These are phyloP conservation scores for Pemphredon lugubris DNA, from an alignment of 2,888 invertebrate species.

Conservation along the genomic window DNA sequence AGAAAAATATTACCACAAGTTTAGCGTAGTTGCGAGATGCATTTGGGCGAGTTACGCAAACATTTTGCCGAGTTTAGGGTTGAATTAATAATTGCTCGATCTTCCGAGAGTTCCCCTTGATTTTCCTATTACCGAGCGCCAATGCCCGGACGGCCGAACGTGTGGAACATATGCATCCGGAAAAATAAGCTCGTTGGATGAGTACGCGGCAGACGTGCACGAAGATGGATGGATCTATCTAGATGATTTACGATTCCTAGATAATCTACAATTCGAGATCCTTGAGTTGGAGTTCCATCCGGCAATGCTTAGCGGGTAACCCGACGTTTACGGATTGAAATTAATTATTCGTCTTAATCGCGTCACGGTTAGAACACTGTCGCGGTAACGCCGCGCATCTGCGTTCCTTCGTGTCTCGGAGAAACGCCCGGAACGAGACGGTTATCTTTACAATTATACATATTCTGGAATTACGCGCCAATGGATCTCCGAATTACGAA, in stretches of 20 bases:
- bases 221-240: constrained; percentile 43
- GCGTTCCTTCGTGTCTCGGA: background rate
- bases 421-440: constrained; percentile 4
- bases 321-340: constrained; percentile 32
- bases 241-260: constrained; percentile 51
- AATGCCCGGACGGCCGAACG: too few species aligned
- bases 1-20: too few species aligned
- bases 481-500: constrained; percentile 6
- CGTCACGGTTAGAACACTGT: constrained; percentile 18
- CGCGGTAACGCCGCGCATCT: constrained; percentile 2
- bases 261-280: constrained; percentile 41
- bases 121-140: too few species aligned
- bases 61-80: too few species aligned
- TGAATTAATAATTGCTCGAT: too few species aligned
- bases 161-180: constrained; percentile 26
- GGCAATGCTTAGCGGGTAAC: constrained; percentile 20
- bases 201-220: constrained; percentile 25
- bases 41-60: too few species aligned
- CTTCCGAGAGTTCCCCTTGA: too few species aligned
- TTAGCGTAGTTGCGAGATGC: too few species aligned
- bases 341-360: constrained; percentile 43
- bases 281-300: constrained; percentile 30
- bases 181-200: constrained; percentile 28
- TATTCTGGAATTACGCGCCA: background rate
- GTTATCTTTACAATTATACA: constrained; percentile 18